Evolutionary conservation across 2,797 vertebrate species (phyloP).

Genomic region (Anisognathus igniventris): DNA sequence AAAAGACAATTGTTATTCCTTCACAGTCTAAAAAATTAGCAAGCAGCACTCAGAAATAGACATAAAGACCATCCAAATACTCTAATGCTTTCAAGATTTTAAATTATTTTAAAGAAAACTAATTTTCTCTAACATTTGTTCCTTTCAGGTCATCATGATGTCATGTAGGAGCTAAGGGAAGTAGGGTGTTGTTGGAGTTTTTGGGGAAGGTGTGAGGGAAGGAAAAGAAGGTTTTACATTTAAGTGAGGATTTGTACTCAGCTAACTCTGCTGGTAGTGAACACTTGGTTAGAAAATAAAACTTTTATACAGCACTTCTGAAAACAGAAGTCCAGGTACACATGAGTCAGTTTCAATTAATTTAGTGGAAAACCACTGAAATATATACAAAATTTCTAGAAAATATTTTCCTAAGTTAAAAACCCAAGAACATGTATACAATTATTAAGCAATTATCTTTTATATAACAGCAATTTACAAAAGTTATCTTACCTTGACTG

Average conservation of each 20-base stretch:
- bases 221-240: background rate
- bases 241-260: background rate
- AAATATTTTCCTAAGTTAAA: background rate
- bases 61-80: background rate
- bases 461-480: background rate
- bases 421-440: rapidly evolving
- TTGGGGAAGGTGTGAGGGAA: background rate
- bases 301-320: background rate
- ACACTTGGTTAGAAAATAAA: background rate
- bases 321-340: background rate
- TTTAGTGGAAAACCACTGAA: background rate
- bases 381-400: background rate
- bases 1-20: background rate
- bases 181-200: background rate
- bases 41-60: background rate
- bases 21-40: background rate
- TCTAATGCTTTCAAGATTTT: background rate
- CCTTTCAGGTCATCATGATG: background rate
- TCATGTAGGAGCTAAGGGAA: background rate
- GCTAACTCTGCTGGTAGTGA: background rate
- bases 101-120: background rate
- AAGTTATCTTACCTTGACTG: constrained; percentile 78
- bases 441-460: background rate
- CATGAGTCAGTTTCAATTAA: background rate
- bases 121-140: background rate